Evolutionary conservation across 1,140 invertebrate genomes (phyloP).

Genomic region (Philopotamus ludificatus): DNA sequence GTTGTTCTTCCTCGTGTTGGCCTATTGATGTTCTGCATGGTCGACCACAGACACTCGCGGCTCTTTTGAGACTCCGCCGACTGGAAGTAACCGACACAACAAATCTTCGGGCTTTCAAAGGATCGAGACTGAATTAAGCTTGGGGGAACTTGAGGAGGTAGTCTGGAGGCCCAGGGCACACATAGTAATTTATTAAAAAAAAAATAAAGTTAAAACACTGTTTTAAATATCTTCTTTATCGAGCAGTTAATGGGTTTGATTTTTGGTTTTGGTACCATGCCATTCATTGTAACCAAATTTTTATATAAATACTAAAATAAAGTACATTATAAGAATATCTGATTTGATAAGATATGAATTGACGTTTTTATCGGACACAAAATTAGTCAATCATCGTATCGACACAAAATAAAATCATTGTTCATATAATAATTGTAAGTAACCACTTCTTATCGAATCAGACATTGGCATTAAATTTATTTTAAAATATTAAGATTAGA

Average conservation of each 20-base stretch:
- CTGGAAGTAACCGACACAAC: slow-evolving; percentile 15
- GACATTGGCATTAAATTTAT: too few species aligned
- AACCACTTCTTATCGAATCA: too few species aligned
- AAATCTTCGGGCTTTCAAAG: slow-evolving; percentile 15
- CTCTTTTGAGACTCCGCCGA: slow-evolving; percentile 10
- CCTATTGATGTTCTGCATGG: slow-evolving; percentile 8
- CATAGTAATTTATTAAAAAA: background rate
- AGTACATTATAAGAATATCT: background rate
- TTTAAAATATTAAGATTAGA: too few species aligned
- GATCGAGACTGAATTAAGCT: background rate
- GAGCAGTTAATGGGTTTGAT: too few species aligned
- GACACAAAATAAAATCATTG: too few species aligned
- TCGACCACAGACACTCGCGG: slow-evolving; percentile 4
- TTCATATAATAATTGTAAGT: too few species aligned
- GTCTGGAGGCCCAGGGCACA: background rate
- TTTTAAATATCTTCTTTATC: background rate
- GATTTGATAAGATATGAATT: too few species aligned
- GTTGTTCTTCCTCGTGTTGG: too few species aligned
- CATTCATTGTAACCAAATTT: background rate
- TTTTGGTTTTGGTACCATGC: background rate
- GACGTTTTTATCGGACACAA: too few species aligned
- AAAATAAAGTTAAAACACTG: background rate
- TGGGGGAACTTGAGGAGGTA: background rate
- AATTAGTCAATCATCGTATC: too few species aligned
- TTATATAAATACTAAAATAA: background rate